phyloP scores from a whole-genome alignment of 2,888 invertebrate genomes.

The Chirona hameri region DNA sequence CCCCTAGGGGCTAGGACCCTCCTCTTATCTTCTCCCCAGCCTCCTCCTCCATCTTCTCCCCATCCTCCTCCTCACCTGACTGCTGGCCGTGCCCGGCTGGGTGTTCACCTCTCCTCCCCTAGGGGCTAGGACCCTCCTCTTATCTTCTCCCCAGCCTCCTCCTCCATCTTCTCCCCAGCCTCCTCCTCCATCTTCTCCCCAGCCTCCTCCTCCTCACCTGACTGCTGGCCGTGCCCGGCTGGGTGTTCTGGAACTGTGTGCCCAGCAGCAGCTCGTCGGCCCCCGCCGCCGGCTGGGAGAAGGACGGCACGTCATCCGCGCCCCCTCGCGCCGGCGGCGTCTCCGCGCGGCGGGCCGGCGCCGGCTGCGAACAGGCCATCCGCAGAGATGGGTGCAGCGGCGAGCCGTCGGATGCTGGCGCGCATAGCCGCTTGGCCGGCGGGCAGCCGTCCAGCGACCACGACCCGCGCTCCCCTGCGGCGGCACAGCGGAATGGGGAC shows the following conservation, averaged over 20 bases:
- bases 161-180: too few species aligned
- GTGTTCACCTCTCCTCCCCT: too few species aligned
- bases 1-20: too few species aligned
- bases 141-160: too few species aligned
- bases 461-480: not conserved
- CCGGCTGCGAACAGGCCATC: slow-evolving; percentile 30
- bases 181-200: too few species aligned
- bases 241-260: slow-evolving; percentile 47
- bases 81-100: too few species aligned
- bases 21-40: too few species aligned
- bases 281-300: slow-evolving; percentile 80
- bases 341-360: not conserved
- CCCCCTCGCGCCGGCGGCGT: not conserved
- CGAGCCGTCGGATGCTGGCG: slow-evolving; percentile 35
- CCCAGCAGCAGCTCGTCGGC: slow-evolving; percentile 69
- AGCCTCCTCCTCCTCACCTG: slow-evolving; percentile 32
- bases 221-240: slow-evolving; percentile 46
- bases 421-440: slow-evolving; percentile 36
- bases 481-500: too few species aligned
- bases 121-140: too few species aligned
- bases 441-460: slow-evolving; percentile 23
- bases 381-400: slow-evolving; percentile 30
- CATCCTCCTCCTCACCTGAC: too few species aligned
- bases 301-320: slow-evolving; percentile 44
- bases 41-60: too few species aligned